Evolutionary conservation across 2,888 invertebrate genomes (phyloP).

Genomic region (Drymonia ruficornis): DNA sequence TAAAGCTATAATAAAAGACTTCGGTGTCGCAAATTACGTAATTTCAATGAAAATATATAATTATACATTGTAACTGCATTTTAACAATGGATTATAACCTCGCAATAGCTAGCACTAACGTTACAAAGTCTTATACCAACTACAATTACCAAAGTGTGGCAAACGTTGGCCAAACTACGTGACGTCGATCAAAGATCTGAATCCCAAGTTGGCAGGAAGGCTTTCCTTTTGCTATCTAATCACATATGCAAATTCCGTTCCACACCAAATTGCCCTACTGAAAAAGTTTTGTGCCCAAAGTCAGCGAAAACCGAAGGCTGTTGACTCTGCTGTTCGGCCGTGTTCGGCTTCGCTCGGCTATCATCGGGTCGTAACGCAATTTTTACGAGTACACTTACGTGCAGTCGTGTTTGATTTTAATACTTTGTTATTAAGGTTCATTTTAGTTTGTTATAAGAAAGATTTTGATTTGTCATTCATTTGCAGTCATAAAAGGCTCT

Average conservation of each 20-base stretch:
- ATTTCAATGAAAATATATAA: no score
- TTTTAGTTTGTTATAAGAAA: constrained; percentile 28
- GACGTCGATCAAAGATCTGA: constrained; percentile 26
- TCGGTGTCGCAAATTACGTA: no score
- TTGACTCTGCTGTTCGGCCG: constrained; percentile 52
- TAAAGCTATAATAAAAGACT: no score
- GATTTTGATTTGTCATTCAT: neutral
- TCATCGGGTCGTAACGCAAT: constrained; percentile 66
- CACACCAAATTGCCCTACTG: constrained; percentile 46
- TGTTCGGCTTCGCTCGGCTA: constrained; percentile 63
- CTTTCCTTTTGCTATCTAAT: constrained; percentile 45
- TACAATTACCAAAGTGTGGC: neutral
- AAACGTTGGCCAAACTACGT: neutral
- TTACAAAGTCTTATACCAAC: neutral
- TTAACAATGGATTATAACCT: neutral
- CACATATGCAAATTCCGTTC: constrained; percentile 46
- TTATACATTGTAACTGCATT: neutral
- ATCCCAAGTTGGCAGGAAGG: constrained; percentile 30
- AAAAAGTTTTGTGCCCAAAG: constrained; percentile 44
- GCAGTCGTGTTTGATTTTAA: constrained; percentile 50
- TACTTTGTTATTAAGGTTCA: constrained; percentile 30
- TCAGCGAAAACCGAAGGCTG: constrained; percentile 43
- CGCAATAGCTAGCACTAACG: neutral
- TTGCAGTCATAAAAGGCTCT: constrained; percentile 40
- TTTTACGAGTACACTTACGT: constrained; percentile 53